Evolutionary conservation across 2,888 invertebrate genomes (phyloP).

Genomic region (Pseudoips prasinana): DNA sequence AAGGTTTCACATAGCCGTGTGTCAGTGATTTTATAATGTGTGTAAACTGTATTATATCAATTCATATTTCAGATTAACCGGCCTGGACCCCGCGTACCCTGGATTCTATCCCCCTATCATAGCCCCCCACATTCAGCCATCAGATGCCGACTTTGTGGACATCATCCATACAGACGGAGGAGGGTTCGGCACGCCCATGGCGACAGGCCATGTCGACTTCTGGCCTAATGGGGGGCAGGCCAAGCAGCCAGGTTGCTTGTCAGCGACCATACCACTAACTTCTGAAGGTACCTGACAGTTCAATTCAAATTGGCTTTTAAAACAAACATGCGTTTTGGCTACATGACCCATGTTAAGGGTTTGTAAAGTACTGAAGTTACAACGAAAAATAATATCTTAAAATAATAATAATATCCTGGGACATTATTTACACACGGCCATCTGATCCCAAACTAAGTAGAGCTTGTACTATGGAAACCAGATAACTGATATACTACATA

Average conservation of each 20-base stretch:
- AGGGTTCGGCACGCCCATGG: constrained; percentile 50
- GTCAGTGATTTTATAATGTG: too few species aligned
- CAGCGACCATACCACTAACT: constrained; percentile 42
- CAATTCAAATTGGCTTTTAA: background rate
- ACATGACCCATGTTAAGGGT: too few species aligned
- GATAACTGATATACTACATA: too few species aligned
- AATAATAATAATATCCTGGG: too few species aligned
- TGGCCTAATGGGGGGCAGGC: constrained; percentile 73
- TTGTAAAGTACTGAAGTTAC: too few species aligned
- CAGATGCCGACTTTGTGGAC: constrained; percentile 72
- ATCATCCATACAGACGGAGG: constrained; percentile 74
- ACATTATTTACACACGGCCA: too few species aligned
- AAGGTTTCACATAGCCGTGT: too few species aligned
- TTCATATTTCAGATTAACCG: constrained; percentile 53
- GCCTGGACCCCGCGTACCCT: constrained; percentile 74
- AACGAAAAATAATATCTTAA: too few species aligned
- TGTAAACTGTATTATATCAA: too few species aligned
- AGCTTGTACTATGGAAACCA: too few species aligned
- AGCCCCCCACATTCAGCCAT: constrained; percentile 35
- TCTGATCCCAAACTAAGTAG: too few species aligned
- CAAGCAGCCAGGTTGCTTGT: constrained; percentile 71
- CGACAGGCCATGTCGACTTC: constrained; percentile 64
- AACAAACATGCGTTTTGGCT: background rate
- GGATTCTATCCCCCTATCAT: constrained; percentile 56
- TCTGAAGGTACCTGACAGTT: constrained; percentile 44